Evolutionary conservation across 92 coral and sea anemone species (phyloP), one percentile per base, ranked within the genome.

Genomic region (Heliopora coerulea): DNA sequence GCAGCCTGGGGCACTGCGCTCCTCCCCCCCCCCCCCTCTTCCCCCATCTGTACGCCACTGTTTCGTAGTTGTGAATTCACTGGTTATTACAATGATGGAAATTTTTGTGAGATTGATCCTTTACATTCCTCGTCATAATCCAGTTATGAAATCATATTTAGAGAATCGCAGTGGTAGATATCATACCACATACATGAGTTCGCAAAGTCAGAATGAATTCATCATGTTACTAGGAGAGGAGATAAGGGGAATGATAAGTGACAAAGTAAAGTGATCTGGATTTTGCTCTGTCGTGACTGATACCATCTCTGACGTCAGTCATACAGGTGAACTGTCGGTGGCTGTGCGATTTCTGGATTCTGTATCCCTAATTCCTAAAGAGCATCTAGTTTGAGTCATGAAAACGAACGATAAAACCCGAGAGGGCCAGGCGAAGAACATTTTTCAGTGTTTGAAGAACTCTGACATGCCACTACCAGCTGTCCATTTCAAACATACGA

Each of bases 131-230:
- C 74, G 57, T 9, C 74, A 66, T 66, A 66, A 66, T 66, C 74
- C 74, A 3, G 57, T 24, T 4, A 66, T 66, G 74, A 66, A 44
- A 23, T 6, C 61, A 56, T 56, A 31, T 29, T 17, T 56, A 17
- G 61, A 6, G 11, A 56, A 56, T 23, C 61, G 61, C 18, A 56
- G 61, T 23, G 8, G 13, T 6, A 56, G 61, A 56, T 56, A 56
- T 17, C 61, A 56, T 56, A 56, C 61, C 1, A 56, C 61, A 31
- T 56, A 56, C 61, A 56, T 56, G 61, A 66, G 74, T 27, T 56
- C 74, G 30, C 74, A 27, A 17, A 66, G 74, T n/a, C 74, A 66
- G 17, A 66, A 66, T 24, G 74, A 66, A 66, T 40, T 66, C 56
- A 66, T 66, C 25, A 66, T 32, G 9, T 27, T 40, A 10, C 23